Evolutionary conservation across 2,888 invertebrate genomes (phyloP).

Genomic region (Cistogaster globosa): DNA sequence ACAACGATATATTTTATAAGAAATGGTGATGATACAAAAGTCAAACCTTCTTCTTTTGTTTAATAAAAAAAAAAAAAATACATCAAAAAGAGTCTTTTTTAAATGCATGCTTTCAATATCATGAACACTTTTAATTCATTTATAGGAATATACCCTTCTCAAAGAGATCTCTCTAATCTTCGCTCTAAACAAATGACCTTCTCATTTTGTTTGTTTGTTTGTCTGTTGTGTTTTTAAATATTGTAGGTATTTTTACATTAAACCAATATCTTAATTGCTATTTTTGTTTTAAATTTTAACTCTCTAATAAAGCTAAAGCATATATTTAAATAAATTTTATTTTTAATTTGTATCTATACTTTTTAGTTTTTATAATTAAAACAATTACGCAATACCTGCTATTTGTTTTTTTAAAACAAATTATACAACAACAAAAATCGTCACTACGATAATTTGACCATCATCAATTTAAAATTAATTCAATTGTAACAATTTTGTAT

Average conservation of each 20-base stretch:
- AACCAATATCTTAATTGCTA: slow-evolving; percentile 9
- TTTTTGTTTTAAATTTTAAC: slow-evolving; percentile 4
- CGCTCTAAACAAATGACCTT: slow-evolving; percentile 53
- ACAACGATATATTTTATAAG: slow-evolving; percentile 13
- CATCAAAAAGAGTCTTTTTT: background rate
- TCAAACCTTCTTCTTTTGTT: background rate
- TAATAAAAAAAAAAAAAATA: background rate
- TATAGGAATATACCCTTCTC: background rate
- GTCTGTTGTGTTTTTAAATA: background rate
- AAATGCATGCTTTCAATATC: slow-evolving; percentile 3
- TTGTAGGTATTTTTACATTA: slow-evolving; percentile 9
- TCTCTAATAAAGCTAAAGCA: too few relatives aligned
- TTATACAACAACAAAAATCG: background rate
- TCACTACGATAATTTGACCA: slow-evolving; percentile 13
- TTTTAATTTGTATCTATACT: background rate
- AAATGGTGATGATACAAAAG: slow-evolving; percentile 4
- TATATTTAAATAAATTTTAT: background rate
- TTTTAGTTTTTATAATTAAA: slow-evolving; percentile 50
- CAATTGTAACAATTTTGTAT: slow-evolving; percentile 22
- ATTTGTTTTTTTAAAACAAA: slow-evolving; percentile 18
- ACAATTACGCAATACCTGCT: slow-evolving; percentile 74
- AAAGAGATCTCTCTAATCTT: slow-evolving; percentile 30
- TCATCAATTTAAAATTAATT: slow-evolving; percentile 35
- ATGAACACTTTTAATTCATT: background rate
- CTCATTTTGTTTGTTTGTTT: slow-evolving; percentile 28